Conservation (phyloP, 2,888 invertebrate species). For the Drosophila barbarae region DNA sequence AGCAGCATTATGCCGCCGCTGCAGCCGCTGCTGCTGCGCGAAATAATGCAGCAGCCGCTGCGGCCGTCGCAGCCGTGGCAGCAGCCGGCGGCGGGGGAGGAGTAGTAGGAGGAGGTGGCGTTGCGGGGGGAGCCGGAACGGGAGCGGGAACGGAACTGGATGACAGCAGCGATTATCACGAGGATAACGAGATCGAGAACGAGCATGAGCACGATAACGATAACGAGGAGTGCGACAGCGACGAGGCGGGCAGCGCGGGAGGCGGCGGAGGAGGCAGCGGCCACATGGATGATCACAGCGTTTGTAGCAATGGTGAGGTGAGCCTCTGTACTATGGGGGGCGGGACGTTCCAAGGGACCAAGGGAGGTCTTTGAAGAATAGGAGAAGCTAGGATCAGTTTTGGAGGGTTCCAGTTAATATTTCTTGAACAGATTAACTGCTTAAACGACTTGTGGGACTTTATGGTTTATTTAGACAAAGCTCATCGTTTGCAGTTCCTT, state of each 20-base stretch:
- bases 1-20: slow-evolving; percentile 76
- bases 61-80: slow-evolving; percentile 48
- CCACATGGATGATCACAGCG: slow-evolving; percentile 78
- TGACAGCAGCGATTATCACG: slow-evolving; percentile 77
- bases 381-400: too few relatives aligned
- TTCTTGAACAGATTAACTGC: neutral
- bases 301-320: slow-evolving; percentile 79
- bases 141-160: slow-evolving; percentile 65
- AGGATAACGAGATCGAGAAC: slow-evolving; percentile 66
- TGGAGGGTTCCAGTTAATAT: neutral
- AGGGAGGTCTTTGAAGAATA: too few relatives aligned
- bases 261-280: slow-evolving; percentile 61
- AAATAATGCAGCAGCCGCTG: slow-evolving; percentile 67
- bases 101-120: slow-evolving; percentile 33
- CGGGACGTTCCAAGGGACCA: neutral
- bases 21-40: slow-evolving; percentile 72
- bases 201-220: slow-evolving; percentile 37
- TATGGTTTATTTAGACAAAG: too few relatives aligned
- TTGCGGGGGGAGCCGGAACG: slow-evolving; percentile 24
- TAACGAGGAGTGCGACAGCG: slow-evolving; percentile 77
- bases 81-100: slow-evolving; percentile 23
- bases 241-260: slow-evolving; percentile 72
- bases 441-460: too few relatives aligned
- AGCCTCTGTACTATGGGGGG: slow-evolving; percentile 75
- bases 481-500: neutral